phyloP scores from a whole-genome alignment of 2,113 vertebrate species.

The Monarcha castaneiventris region DNA sequence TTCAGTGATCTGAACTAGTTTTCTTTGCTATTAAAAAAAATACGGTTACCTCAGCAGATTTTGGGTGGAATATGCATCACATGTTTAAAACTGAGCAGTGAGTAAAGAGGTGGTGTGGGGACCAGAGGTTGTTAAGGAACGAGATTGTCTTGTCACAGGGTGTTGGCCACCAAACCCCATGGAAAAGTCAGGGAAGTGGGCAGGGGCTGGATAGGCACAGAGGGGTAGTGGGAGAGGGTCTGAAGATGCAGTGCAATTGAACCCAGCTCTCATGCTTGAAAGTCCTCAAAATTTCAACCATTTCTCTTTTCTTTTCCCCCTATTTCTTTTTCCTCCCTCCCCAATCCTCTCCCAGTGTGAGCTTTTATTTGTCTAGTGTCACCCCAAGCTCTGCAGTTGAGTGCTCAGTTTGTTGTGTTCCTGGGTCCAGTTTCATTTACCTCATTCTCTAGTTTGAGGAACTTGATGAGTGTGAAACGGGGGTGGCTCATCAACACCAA shows the following conservation, averaged over 20 bases:
- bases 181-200: not conserved
- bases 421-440: not conserved
- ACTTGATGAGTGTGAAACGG: not conserved
- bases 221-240: not conserved
- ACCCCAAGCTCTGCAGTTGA: not conserved
- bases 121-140: not conserved
- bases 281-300: conserved; percentile 39
- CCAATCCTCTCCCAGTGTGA: not conserved
- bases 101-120: not conserved
- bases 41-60: conserved; percentile 37
- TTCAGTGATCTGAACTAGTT: not conserved
- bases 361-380: not conserved
- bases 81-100: not conserved
- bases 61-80: not conserved
- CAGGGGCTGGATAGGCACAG: not conserved
- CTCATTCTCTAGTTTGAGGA: not conserved
- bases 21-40: not conserved
- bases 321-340: not conserved
- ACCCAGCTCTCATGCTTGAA: not conserved
- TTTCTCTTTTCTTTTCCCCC: not conserved
- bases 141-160: not conserved
- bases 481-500: not conserved
- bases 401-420: not conserved
- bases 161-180: not conserved
- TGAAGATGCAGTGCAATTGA: conserved; percentile 23